These are phyloP conservation scores for Masticophis lateralis DNA, from an alignment of 2,797 vertebrate species.

Conservation along the genomic window DNA sequence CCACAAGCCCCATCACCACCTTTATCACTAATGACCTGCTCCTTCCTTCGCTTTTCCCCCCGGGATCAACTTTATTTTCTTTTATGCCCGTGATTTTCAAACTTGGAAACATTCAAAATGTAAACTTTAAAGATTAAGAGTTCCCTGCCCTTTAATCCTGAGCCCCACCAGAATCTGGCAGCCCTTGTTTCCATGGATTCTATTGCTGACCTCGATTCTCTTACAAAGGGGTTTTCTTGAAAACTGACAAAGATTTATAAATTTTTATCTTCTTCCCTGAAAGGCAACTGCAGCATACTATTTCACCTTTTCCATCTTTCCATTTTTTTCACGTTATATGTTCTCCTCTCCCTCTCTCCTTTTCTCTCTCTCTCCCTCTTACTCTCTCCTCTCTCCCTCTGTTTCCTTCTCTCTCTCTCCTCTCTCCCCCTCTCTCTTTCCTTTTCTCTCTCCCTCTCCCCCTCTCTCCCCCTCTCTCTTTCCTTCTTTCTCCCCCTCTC, in stretches of 20 bases:
- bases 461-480: too few relatives aligned
- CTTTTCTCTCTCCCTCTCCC: too few relatives aligned
- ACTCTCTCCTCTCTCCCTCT: accelerated
- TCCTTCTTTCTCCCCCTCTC: too few relatives aligned
- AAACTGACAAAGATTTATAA: background rate
- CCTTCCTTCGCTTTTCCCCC: background rate
- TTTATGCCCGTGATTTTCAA: background rate
- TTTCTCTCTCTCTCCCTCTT: too few relatives aligned
- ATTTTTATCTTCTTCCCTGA: background rate
- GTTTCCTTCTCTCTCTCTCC: too few relatives aligned
- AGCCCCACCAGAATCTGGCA: background rate
- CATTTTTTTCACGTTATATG: background rate
- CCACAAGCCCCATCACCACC: background rate
- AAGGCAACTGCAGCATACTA: background rate
- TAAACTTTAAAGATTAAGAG: background rate
- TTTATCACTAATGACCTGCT: background rate
- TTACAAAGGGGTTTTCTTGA: background rate
- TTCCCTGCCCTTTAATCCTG: too few relatives aligned
- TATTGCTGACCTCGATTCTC: background rate
- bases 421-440: too few relatives aligned
- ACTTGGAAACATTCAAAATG: background rate
- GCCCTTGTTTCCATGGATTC: background rate
- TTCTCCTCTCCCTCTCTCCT: accelerated
- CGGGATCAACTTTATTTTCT: background rate
- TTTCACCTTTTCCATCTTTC: background rate